Evolutionary conservation across 2,888 invertebrate species (phyloP).

Genomic region (Drosophila koepferae): DNA sequence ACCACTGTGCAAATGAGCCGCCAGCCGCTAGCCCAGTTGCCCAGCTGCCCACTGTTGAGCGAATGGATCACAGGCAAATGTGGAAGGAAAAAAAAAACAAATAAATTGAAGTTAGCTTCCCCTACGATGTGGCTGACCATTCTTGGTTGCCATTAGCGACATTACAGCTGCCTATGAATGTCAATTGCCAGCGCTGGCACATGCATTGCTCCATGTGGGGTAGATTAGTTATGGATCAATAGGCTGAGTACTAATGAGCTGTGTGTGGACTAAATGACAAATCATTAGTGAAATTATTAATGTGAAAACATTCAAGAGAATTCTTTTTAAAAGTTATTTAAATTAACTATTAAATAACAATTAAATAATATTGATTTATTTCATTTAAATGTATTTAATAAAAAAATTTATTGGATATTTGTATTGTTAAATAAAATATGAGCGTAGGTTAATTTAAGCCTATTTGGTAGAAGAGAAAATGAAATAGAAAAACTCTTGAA

Average conservation of each 20-base stretch:
- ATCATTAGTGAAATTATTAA: not conserved
- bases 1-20: slow-evolving; percentile 41
- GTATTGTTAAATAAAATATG: no score
- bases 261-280: not conserved
- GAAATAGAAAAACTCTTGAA: no score
- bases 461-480: no score
- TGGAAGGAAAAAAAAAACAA: not conserved
- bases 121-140: slow-evolving; percentile 38
- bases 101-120: not conserved
- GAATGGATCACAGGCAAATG: slow-evolving; percentile 9
- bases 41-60: not conserved
- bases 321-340: no score
- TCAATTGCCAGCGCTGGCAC: slow-evolving; percentile 46
- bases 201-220: not conserved
- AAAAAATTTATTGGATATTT: no score
- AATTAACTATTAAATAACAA: no score
- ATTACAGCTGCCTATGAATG: slow-evolving; percentile 58
- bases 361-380: no score
- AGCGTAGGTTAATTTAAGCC: no score
- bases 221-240: not conserved
- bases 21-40: not conserved
- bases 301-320: not conserved
- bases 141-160: slow-evolving; percentile 64
- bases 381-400: no score
- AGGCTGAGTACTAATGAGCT: not conserved